Percentiles rank a stretch among this genome's conserved stretches.
phyloP scores from a whole-genome alignment of 2,113 vertebrate genomes.

The human (Homo sapiens) region GRCh38 chr3:174245001-174245500 shows the following conservation, averaged over 20 bases:
- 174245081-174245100: conserved; percentile 41
- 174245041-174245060: conserved; percentile 57
- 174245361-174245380: background rate
- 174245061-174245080: conserved; percentile 55
- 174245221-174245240: conserved; percentile 75
- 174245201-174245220: conserved; percentile 76
- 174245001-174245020: conserved; percentile 83
- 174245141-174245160: conserved; percentile 76
- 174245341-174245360: background rate
- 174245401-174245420: conserved; percentile 45
- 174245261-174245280: conserved; percentile 48
- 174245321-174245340: conserved; percentile 38
- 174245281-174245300: conserved; percentile 63
- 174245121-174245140: conserved; percentile 70
- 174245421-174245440: conserved; percentile 10
- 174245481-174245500: background rate
- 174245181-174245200: conserved; percentile 73
- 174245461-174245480: background rate
- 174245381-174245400: background rate
- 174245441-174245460: background rate
- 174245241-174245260: conserved; percentile 63
- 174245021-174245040: conserved; percentile 68
- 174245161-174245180: conserved; percentile 65
- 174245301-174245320: conserved; percentile 52
- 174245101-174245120: conserved; percentile 71